Evolutionary conservation across 2,797 vertebrate species (phyloP).

Genomic region (Carapus acus): DNA sequence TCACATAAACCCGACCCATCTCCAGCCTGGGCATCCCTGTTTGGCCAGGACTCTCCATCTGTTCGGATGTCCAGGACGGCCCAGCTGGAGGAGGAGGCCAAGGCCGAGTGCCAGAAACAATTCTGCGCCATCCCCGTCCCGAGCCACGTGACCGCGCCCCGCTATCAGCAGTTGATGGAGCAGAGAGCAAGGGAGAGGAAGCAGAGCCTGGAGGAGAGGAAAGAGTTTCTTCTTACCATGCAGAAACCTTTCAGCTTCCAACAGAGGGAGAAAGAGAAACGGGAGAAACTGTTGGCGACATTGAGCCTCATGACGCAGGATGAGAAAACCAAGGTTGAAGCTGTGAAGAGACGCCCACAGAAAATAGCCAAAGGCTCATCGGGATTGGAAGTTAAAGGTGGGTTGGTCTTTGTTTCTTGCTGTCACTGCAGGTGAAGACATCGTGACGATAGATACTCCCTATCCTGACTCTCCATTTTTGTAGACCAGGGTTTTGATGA

Average conservation of each 20-base stretch:
- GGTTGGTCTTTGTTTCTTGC: slow-evolving; percentile 17
- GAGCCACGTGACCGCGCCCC: slow-evolving; percentile 72
- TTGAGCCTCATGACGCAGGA: slow-evolving; percentile 51
- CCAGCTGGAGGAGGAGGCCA: slow-evolving; percentile 71
- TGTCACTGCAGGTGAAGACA: too few species aligned
- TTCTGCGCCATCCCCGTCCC: slow-evolving; percentile 84
- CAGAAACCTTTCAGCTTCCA: slow-evolving; percentile 88
- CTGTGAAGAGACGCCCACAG: slow-evolving; percentile 58
- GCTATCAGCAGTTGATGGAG: slow-evolving; percentile 78
- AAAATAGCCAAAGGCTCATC: slow-evolving; percentile 66
- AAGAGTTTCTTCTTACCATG: slow-evolving; percentile 78
- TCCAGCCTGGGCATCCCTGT: slow-evolving; percentile 56
- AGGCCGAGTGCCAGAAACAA: slow-evolving; percentile 84
- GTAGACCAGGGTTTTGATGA: slow-evolving; percentile 77
- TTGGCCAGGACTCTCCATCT: slow-evolving; percentile 47
- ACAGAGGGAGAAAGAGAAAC: slow-evolving; percentile 77
- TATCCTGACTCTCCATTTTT: slow-evolving; percentile 31
- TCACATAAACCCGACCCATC: slow-evolving; percentile 47
- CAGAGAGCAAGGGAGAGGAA: slow-evolving; percentile 75
- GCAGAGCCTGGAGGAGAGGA: slow-evolving; percentile 77
- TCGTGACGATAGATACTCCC: not conserved
- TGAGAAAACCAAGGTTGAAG: slow-evolving; percentile 43
- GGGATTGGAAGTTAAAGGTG: slow-evolving; percentile 78
- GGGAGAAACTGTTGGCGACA: slow-evolving; percentile 62
- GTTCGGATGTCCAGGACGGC: slow-evolving; percentile 63